phyloP scores from a whole-genome alignment of 2,888 invertebrate species.

The Dolichopus griseipennis region DNA sequence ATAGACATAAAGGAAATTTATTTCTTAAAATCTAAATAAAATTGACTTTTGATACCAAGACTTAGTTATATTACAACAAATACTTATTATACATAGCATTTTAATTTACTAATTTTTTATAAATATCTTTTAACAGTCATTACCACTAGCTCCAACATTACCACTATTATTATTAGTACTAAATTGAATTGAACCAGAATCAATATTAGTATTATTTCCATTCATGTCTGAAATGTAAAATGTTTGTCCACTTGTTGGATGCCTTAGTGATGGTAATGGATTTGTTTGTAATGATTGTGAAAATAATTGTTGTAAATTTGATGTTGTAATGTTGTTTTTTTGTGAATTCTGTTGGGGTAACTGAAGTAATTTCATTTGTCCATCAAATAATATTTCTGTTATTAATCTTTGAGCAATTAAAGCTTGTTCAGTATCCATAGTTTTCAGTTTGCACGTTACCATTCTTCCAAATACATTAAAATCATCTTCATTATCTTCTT shows the following conservation, averaged over 20 bases:
- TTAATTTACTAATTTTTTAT: neutral
- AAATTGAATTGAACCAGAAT: neutral
- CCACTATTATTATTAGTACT: neutral
- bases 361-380: slow-evolving; percentile 39
- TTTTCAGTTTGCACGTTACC: slow-evolving; percentile 39
- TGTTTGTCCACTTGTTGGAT: neutral
- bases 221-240: slow-evolving; percentile 7
- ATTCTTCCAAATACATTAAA: slow-evolving; percentile 39
- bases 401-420: slow-evolving; percentile 41
- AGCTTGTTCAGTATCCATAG: slow-evolving; percentile 38
- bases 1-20: no score
- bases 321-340: neutral
- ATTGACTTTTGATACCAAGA: no score
- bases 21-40: no score
- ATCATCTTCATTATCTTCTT: slow-evolving; percentile 31
- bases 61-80: no score
- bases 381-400: slow-evolving; percentile 40
- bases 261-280: neutral
- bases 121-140: neutral
- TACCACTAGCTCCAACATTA: neutral
- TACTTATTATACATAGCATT: no score
- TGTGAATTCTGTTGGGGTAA: slow-evolving; percentile 18
- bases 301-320: neutral
- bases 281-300: neutral
- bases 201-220: neutral